phyloP scores from a whole-genome alignment of 2,797 vertebrate species.

The Danio choprae region DNA sequence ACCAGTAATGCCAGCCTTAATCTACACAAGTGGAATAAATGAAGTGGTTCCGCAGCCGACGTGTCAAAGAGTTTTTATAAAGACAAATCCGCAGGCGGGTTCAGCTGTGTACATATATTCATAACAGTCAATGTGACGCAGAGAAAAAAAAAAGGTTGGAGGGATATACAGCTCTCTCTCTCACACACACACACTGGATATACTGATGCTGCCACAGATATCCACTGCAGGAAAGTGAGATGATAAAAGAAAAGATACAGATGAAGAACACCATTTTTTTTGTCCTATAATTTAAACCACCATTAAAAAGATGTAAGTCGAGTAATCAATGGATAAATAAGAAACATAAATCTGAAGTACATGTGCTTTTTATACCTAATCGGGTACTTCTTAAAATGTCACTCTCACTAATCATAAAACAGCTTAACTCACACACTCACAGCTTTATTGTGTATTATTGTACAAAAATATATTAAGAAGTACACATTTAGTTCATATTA shows the following conservation, averaged over 20 bases:
- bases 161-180: constrained; percentile 53
- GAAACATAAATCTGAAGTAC: neutral
- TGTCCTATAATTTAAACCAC: constrained; percentile 22
- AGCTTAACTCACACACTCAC: neutral
- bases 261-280: neutral
- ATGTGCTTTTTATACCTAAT: neutral
- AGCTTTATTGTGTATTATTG: neutral
- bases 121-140: constrained; percentile 78
- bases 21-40: constrained; percentile 87
- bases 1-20: constrained; percentile 86
- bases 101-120: constrained; percentile 79
- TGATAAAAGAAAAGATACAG: constrained; percentile 1
- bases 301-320: constrained; percentile 33
- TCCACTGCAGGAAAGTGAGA: constrained; percentile 40
- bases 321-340: constrained; percentile 26
- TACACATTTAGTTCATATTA: no score
- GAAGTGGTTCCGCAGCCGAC: constrained; percentile 79
- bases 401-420: neutral
- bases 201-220: neutral
- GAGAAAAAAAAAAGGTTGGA: constrained; percentile 52
- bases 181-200: constrained; percentile 20
- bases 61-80: constrained; percentile 82
- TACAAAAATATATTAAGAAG: no score
- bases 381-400: neutral
- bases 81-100: constrained; percentile 82